Evolutionary conservation across 2,888 invertebrate species (phyloP).

Genomic region (Hydraecia micacea): DNA sequence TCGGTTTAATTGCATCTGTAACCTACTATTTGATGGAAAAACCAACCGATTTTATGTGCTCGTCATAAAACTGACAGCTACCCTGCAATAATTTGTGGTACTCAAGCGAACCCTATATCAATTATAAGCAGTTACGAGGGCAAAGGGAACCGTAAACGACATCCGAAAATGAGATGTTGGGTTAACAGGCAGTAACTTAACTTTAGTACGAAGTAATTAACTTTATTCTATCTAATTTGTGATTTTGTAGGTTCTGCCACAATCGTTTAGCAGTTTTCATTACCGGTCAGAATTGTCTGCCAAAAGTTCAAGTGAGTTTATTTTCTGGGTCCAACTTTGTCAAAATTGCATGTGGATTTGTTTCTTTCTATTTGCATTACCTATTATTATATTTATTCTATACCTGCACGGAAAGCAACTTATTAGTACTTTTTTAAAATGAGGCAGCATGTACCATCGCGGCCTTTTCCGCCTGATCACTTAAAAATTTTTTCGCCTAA

Average conservation of each 20-base stretch:
- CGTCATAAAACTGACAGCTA: conserved; percentile 48
- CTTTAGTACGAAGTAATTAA: conserved; percentile 29
- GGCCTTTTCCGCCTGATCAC: too few species aligned
- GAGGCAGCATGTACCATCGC: too few species aligned
- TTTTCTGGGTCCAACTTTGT: not conserved
- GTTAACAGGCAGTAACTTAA: conserved; percentile 40
- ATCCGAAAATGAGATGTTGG: conserved; percentile 29
- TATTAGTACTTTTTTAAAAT: not conserved
- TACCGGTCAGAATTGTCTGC: not conserved
- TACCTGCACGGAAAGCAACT: not conserved
- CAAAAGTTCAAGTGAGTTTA: not conserved
- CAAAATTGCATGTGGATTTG: not conserved
- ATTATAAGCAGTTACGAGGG: conserved; percentile 27
- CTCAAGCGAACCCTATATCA: conserved; percentile 15
- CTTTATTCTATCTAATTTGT: conserved; percentile 28
- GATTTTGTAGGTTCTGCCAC: not conserved
- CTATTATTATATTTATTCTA: not conserved
- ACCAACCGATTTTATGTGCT: conserved; percentile 48
- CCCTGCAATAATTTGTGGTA: conserved; percentile 34
- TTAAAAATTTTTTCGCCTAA: too few species aligned
- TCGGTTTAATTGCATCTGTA: conserved; percentile 36
- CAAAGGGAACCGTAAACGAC: conserved; percentile 32
- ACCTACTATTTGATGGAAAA: conserved; percentile 23
- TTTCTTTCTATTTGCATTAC: not conserved
- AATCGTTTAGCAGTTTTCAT: not conserved